Percentiles rank a stretch among this genome's conserved stretches.
These are phyloP conservation scores for Varecia variegata DNA, from an alignment of 2,797 vertebrate species.

Conservation along the genomic window DNA sequence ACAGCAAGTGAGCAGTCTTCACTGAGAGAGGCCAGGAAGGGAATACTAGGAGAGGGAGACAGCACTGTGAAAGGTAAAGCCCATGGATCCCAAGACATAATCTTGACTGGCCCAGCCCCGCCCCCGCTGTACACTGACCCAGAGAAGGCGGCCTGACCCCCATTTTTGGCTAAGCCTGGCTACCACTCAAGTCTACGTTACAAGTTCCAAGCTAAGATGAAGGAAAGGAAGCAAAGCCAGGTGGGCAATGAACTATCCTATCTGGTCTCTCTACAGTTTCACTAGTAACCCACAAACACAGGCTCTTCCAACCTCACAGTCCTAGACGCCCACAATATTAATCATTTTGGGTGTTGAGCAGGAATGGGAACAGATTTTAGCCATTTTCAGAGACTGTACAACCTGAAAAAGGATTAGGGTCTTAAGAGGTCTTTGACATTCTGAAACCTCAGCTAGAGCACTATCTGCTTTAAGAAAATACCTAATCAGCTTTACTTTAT, in stretches of 20 bases:
- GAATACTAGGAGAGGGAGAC: conserved; percentile 80
- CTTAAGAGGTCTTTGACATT: background rate
- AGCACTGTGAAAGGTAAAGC: background rate
- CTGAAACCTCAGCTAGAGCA: background rate
- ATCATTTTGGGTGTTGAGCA: background rate
- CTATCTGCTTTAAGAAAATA: background rate
- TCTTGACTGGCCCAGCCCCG: background rate
- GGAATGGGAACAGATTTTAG: background rate
- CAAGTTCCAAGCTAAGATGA: background rate
- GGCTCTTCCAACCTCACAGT: background rate
- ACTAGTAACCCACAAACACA: background rate
- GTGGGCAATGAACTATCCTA: background rate
- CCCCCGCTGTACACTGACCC: background rate
- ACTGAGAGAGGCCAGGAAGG: conserved; percentile 92
- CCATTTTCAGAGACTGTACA: background rate
- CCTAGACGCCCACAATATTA: background rate
- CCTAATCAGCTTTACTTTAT: too few species aligned
- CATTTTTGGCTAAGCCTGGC: background rate
- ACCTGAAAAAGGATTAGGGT: background rate
- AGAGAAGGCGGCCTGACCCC: background rate
- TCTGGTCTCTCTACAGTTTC: background rate
- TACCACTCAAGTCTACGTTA: background rate
- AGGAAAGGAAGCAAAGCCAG: background rate
- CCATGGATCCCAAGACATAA: background rate
- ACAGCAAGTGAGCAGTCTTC: conserved; percentile 95